A percentile compares a stretch with the other conserved stretches of the same genome.
These are phyloP conservation scores for Ypsolopha sequella DNA, from an alignment of 2,888 invertebrate species.

Conservation along the genomic window DNA sequence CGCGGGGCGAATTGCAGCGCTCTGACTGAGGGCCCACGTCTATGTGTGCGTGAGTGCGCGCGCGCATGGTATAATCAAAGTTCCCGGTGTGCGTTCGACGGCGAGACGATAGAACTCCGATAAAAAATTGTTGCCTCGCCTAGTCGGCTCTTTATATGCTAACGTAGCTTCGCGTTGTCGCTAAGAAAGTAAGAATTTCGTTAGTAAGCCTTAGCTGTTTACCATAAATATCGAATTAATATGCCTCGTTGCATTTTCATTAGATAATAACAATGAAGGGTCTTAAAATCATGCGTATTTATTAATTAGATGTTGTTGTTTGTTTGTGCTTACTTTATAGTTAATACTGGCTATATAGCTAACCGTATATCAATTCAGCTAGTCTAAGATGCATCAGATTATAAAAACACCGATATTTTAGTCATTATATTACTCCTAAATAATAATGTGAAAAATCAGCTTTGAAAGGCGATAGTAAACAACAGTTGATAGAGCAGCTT, in stretches of 20 bases:
- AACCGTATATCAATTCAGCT: no score
- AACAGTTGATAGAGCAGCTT: no score
- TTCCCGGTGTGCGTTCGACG: slow-evolving; percentile 11
- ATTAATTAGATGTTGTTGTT: not conserved
- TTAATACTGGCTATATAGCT: no score
- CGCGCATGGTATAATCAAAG: slow-evolving; percentile 17
- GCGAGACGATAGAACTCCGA: slow-evolving; percentile 48
- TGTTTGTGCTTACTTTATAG: not conserved
- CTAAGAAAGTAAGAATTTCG: slow-evolving; percentile 37
- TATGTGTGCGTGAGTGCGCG: slow-evolving; percentile 56
- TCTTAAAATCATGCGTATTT: not conserved
- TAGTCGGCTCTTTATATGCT: slow-evolving; percentile 52
- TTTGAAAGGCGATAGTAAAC: no score
- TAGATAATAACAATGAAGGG: slow-evolving; percentile 13
- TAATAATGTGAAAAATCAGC: no score
- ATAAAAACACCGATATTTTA: no score
- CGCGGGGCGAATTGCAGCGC: slow-evolving; percentile 64
- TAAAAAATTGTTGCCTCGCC: slow-evolving; percentile 55
- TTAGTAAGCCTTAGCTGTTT: slow-evolving; percentile 30
- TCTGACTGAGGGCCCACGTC: slow-evolving; percentile 45
- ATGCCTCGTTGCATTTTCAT: slow-evolving; percentile 29
- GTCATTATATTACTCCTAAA: no score
- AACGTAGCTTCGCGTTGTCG: slow-evolving; percentile 51
- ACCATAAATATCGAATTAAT: slow-evolving; percentile 39
- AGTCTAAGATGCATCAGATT: no score